Evolutionary conservation across 2,113 vertebrate species (phyloP), one percentile per base, ranked within the genome.

Genomic region (Odontophorus gujanensis): DNA sequence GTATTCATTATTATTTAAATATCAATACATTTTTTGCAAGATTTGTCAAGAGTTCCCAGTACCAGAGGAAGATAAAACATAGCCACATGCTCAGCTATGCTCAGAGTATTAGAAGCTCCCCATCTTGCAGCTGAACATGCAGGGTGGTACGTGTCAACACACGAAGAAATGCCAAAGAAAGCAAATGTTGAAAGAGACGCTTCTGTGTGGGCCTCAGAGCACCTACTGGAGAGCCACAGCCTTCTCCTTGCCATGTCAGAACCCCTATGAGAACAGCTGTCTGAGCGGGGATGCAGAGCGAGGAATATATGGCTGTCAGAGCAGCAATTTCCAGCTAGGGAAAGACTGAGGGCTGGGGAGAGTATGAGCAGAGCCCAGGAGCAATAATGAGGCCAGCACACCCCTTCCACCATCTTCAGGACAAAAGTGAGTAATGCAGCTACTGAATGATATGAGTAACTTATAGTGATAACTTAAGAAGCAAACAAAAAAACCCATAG

Each of bases 1-100:
- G 87, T 95, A 91, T 97, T 96, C 24, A 74, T 80, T 25, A 32
- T 93, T 91, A 47, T 61, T 96, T 92, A 95, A 95, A 71, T 94
- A 81, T 30, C 4, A 59, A 81, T 81, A 93, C 87, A 90, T 57
- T 92, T 95, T 87, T 87, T 76, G 91, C 94, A 65, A 87, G 68
- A 90, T 82, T 90, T 68, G 76, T 21, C 81, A 65, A 85, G 94
- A 91, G 48, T 67, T 93, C 89, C 87, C 87, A 77, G 72, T 85
- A 85, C 78, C 68, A 59, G 75, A n/a, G 57, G 59, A 34, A 93
- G 92, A 85, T 32, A 63, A 89, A 69, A 83, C 63, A 68, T 74
- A 95, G 85, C 95, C 79, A 87, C 91, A 89, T 97, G 95, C 93
- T 95, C 71, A 90, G 82, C 87, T 81, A 85, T 5, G 51, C 55